A percentile compares a stretch with the other conserved stretches of the same genome.
These are phyloP conservation scores for Tetrapedia diversipes DNA, from an alignment of 2,888 invertebrate genomes.

Conservation along the genomic window DNA sequence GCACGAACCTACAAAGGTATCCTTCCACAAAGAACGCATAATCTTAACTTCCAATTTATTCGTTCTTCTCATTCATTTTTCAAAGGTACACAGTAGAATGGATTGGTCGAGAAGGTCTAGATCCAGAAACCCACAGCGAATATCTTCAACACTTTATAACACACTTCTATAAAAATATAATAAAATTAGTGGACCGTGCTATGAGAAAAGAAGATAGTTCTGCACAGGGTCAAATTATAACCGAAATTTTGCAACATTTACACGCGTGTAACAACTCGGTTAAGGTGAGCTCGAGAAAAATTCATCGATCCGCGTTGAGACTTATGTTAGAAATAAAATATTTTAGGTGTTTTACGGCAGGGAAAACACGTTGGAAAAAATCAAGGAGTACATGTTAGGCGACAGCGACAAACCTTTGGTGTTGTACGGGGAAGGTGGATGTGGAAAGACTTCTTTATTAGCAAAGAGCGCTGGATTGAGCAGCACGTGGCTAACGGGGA, in stretches of 20 bases:
- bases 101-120: constrained; percentile 97
- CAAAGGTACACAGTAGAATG: constrained; percentile 96
- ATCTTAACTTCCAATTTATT: background rate
- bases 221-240: constrained; percentile 96
- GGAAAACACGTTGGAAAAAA: constrained; percentile 91
- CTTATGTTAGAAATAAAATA: background rate
- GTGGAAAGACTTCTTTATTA: constrained; percentile 97
- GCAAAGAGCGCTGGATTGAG: constrained; percentile 95
- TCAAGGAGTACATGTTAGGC: constrained; percentile 92
- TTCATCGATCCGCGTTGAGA: background rate
- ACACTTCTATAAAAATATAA: constrained; percentile 96
- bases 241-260: constrained; percentile 96
- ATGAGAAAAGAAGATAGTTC: constrained; percentile 98
- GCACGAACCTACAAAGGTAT: constrained; percentile 94
- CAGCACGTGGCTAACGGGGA: constrained; percentile 89
- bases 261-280: constrained; percentile 98
- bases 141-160: constrained; percentile 97
- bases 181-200: constrained; percentile 95
- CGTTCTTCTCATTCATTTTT: background rate
- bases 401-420: constrained; percentile 94
- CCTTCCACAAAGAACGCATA: background rate
- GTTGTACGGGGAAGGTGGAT: constrained; percentile 97
- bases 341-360: constrained; percentile 94
- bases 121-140: constrained; percentile 95
- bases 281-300: constrained; percentile 84